Percentiles rank a stretch among this genome's conserved stretches.
Conservation (phyloP, 1,140 invertebrate genomes). For the Nylanderia fulva region DNA sequence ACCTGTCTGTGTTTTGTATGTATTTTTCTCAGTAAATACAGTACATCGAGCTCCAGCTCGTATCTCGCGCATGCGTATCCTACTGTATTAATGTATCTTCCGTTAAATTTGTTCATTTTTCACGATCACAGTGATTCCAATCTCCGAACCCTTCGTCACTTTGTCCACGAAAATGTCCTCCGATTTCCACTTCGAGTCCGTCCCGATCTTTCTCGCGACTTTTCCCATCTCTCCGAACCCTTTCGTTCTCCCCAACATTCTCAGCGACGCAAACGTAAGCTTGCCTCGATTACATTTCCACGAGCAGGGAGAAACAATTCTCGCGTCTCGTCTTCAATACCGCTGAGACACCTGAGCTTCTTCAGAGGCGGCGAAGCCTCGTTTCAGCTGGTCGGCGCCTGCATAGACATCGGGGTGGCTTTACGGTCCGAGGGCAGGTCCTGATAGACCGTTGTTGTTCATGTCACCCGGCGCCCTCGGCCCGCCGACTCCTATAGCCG, state of each 20-base stretch:
- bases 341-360: slow-evolving; percentile 84
- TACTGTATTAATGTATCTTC: slow-evolving; percentile 39
- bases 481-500: slow-evolving; percentile 79
- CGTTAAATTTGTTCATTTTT: slow-evolving; percentile 69
- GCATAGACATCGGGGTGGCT: slow-evolving; percentile 84
- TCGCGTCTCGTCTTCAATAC: slow-evolving; percentile 77
- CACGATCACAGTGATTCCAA: slow-evolving; percentile 72
- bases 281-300: slow-evolving; percentile 23
- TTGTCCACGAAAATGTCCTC: slow-evolving; percentile 37
- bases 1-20: not conserved
- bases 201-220: slow-evolving; percentile 16
- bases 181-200: slow-evolving; percentile 8
- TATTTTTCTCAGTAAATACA: slow-evolving; percentile 13
- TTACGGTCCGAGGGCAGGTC: slow-evolving; percentile 83
- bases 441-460: slow-evolving; percentile 85
- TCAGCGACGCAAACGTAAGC: slow-evolving; percentile 19
- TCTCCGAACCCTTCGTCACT: slow-evolving; percentile 38
- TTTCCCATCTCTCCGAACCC: too few relatives aligned
- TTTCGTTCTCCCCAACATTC: slow-evolving; percentile 13
- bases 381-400: slow-evolving; percentile 85
- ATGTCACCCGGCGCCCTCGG: slow-evolving; percentile 83
- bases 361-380: slow-evolving; percentile 83
- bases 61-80: not conserved
- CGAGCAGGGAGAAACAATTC: slow-evolving; percentile 19
- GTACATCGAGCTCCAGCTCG: slow-evolving; percentile 40